Percentiles rank a stretch among this genome's conserved stretches.
phyloP scores from a whole-genome alignment of 2,888 invertebrate genomes.

The Conistra vaccinii region DNA sequence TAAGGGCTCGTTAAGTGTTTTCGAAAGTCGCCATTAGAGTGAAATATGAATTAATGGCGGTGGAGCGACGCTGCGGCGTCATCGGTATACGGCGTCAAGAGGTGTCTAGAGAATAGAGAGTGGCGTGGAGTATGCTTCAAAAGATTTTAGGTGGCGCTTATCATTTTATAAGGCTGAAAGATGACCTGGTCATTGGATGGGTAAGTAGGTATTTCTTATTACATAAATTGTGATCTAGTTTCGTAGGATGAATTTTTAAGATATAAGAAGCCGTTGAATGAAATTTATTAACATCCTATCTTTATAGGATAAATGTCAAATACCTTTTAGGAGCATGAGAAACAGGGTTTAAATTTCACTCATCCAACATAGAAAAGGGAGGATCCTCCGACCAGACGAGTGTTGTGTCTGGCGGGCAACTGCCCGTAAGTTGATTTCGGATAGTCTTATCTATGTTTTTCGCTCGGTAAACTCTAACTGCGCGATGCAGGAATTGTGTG shows the following conservation, averaged over 20 bases:
- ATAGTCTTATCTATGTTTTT: no score
- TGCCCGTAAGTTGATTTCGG: no score
- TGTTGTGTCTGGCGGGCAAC: no score
- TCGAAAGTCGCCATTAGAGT: slow-evolving; percentile 87
- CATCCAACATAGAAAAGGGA: no score
- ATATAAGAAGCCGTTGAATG: neutral
- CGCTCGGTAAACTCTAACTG: no score
- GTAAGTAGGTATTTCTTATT: neutral
- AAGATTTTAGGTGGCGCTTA: neutral
- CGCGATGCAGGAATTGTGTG: no score
- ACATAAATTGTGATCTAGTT: neutral
- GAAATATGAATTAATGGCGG: slow-evolving; percentile 88
- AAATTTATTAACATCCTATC: neutral
- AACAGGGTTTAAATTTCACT: no score
- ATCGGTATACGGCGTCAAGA: slow-evolving; percentile 77
- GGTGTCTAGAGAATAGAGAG: slow-evolving; percentile 65
- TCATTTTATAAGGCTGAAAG: neutral
- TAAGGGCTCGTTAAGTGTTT: slow-evolving; percentile 85
- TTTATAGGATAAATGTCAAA: neutral
- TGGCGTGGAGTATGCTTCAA: slow-evolving; percentile 43
- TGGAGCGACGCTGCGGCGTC: slow-evolving; percentile 81
- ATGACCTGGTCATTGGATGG: neutral
- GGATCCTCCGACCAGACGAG: no score
- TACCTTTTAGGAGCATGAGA: no score
- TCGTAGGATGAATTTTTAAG: neutral